Evolutionary conservation across 2,797 vertebrate genomes (phyloP), one percentile per base, ranked within the genome.

Genomic region (Urosaurus nigricauda): DNA sequence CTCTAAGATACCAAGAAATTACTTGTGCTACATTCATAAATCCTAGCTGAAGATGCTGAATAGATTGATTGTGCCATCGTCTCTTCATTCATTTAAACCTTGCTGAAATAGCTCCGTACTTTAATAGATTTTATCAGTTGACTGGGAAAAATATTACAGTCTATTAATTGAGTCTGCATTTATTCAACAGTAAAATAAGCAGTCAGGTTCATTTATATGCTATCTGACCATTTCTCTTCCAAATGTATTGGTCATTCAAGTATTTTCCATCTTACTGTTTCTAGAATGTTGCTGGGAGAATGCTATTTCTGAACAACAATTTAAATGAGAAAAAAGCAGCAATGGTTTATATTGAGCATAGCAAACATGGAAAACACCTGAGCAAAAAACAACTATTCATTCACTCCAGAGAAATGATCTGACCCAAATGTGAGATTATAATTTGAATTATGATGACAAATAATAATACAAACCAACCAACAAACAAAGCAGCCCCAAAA

Each of bases 71-170:
- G 29, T 94, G 85, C 73, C 91, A 43, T 86, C 88, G 17, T 84
- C 91, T 92, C 68, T 26, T 92, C 90, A 37, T 95, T 93, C 56
- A 89, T 94, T 96, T 95, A 92, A 92, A 94, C 37, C 73, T 89
- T 78, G 24, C 60, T 91, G 87, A 95, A 93, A 92, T 93, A 88
- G 9, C 91, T 56, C 89, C 86, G 88, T 87, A 88, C 80, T 79
- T 91, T 94, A 95, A 92, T 88, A 88, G 26, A 90, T 95, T 95
- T 93, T 94, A 94, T 94, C 92, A 88, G 21, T 63, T 92, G 56
- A 91, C 79, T 84, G 80, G 85, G 68, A 93, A 95, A 92, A 96
- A 93, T 92, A 93, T 89, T 95, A 93, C 75, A 92, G 88, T 93
- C 88, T 90, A 89, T 94, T 95, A 91, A 96, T 94, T 94, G 70